Evolutionary conservation across 2,888 invertebrate genomes (phyloP), one percentile per base, ranked within the genome.

Genomic region (Timema cristinae): DNA sequence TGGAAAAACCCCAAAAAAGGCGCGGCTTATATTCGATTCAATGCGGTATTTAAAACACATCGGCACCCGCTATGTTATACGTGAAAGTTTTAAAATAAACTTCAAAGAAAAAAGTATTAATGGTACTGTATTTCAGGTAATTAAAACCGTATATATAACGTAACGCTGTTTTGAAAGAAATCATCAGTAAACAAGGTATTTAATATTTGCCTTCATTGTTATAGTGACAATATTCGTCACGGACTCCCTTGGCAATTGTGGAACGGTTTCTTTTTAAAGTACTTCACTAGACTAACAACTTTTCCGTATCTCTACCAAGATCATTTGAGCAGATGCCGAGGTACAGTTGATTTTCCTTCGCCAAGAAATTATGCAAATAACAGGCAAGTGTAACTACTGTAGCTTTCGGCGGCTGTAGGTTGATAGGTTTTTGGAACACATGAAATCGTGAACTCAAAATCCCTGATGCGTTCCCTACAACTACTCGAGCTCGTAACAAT

Each of bases 381-480:
- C 54, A 13, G 11, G 2, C 4, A 13, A n/a, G 11, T 2, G 11
- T 54, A 2, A 2, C n/a, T 13, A 54, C n/a, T 54, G 54, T 54
- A 11, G 1, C 54, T 54, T 54, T 54, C 11, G 11, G 54, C 2
- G 54, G 54, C 54, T 2, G 2, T 54, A 54, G 11, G 54, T 54
- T 54, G 54, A 54, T 54, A 54, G 54, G 54, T 54, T 54, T 52
- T 54, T 54, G 54, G 54, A 4, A 54, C 11, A 54, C 54, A 54
- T 4, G 2, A n/a, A 54, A 54, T 4, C 54, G 54, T n/a, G 54
- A 54, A 54, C 54, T 54, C 54, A 54, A 54, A 2, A 4, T 54
- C 11, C 54, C 54, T 2, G 4, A 54, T 54, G 54, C 1, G n/a
- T 54, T 54, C n/a, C 2, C 54, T 13, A 54, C 54, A 11, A 54